Conservation (phyloP, 1,140 invertebrate species). For the Sarcophaga peregrina region DNA sequence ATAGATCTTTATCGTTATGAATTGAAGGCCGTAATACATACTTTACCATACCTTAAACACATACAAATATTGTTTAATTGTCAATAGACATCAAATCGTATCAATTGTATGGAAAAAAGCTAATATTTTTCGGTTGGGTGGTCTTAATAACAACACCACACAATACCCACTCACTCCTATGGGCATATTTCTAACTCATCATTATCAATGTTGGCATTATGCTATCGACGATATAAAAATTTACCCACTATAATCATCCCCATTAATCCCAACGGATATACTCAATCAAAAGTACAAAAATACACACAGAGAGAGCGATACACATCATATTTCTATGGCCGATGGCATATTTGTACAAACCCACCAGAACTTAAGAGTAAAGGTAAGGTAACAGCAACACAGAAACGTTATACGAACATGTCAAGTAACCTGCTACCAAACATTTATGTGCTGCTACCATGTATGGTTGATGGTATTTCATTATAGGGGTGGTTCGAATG, state of each 20-base stretch:
- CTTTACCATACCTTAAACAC: not conserved
- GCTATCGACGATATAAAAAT: constrained; percentile 4
- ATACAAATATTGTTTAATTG: constrained; percentile 62
- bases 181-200: constrained; percentile 12
- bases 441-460: not conserved
- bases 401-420: not conserved
- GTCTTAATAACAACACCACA: constrained; percentile 38
- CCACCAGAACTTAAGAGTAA: constrained; percentile 23
- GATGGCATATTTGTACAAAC: constrained; percentile 21
- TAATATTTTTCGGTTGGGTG: constrained; percentile 65
- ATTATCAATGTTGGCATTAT: not conserved
- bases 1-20: constrained; percentile 38
- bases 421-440: constrained; percentile 1
- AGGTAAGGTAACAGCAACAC: constrained; percentile 27
- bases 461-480: constrained; percentile 43
- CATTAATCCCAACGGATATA: constrained; percentile 65
- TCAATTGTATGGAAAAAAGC: constrained; percentile 63
- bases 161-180: not conserved
- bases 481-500: constrained; percentile 35
- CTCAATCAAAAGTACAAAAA: constrained; percentile 65
- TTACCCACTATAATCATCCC: constrained; percentile 51
- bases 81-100: constrained; percentile 64
- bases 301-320: not conserved
- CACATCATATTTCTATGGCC: not conserved
- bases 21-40: constrained; percentile 22